A percentile compares a stretch with the other conserved stretches of the same genome.
phyloP scores from a whole-genome alignment of 2,113 vertebrate genomes.

The Sardina pilchardus region DNA sequence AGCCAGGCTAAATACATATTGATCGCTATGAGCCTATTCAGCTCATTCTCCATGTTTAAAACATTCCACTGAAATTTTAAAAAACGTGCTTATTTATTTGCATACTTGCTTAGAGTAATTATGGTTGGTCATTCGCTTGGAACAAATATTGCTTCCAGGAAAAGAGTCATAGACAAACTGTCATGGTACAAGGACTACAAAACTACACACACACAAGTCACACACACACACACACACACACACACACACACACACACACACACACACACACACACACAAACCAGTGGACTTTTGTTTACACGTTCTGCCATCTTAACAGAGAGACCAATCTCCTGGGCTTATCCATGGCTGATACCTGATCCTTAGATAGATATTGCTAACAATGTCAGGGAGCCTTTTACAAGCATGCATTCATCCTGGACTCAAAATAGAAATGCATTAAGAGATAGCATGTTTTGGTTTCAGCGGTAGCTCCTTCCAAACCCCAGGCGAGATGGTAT shows the following conservation, averaged over 20 bases:
- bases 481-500: background rate
- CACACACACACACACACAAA: no score
- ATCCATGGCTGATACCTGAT: background rate
- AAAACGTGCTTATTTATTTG: background rate
- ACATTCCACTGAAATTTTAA: background rate
- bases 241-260: no score
- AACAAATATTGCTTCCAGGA: constrained; percentile 2
- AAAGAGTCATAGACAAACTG: background rate
- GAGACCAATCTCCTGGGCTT: background rate
- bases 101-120: background rate
- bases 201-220: background rate
- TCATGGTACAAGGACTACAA: background rate
- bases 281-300: background rate
- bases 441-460: constrained; percentile 19
- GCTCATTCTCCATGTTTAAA: background rate
- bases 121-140: constrained; percentile 3
- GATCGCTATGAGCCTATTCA: background rate
- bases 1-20: constrained; percentile 15
- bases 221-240: no score
- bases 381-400: constrained; percentile 6
- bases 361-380: background rate
- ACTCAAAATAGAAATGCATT: constrained; percentile 20
- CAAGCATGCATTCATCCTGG: background rate
- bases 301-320: background rate
- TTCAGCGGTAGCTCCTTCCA: background rate